phyloP scores from a whole-genome alignment of 1,140 invertebrate genomes.

The Lepidurus couesii region DNA sequence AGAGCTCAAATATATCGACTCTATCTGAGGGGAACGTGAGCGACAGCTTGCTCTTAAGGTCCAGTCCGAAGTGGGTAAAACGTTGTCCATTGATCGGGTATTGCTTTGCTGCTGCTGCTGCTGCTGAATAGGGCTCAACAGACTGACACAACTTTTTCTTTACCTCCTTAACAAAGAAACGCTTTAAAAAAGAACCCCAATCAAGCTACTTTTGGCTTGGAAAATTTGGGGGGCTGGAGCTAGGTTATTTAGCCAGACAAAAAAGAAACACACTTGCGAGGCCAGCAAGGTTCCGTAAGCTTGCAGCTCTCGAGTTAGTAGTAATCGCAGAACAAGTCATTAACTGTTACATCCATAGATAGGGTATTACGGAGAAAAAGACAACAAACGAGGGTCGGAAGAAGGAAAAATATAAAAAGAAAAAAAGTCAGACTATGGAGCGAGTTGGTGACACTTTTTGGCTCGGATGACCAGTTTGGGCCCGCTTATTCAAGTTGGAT shows the following conservation, averaged over 20 bases:
- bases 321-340: too few species aligned
- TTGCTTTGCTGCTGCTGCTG: not conserved
- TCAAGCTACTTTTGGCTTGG: too few species aligned
- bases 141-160: not conserved
- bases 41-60: not conserved
- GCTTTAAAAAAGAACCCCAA: too few species aligned
- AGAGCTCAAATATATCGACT: not conserved
- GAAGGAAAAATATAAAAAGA: not conserved
- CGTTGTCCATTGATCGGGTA: not conserved
- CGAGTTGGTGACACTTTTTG: constrained; percentile 11
- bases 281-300: too few species aligned
- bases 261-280: too few species aligned
- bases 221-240: too few species aligned
- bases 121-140: not conserved
- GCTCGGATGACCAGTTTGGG: not conserved
- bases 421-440: not conserved
- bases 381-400: not conserved
- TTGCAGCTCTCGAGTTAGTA: too few species aligned
- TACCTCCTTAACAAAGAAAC: too few species aligned
- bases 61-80: not conserved
- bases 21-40: not conserved
- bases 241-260: too few species aligned
- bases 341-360: too few species aligned
- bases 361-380: not conserved
- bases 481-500: constrained; percentile 10